Percentiles rank a stretch among this genome's conserved stretches.
These are phyloP conservation scores for Corvus hawaiiensis DNA, from an alignment of 2,113 vertebrate genomes.

Conservation along the genomic window DNA sequence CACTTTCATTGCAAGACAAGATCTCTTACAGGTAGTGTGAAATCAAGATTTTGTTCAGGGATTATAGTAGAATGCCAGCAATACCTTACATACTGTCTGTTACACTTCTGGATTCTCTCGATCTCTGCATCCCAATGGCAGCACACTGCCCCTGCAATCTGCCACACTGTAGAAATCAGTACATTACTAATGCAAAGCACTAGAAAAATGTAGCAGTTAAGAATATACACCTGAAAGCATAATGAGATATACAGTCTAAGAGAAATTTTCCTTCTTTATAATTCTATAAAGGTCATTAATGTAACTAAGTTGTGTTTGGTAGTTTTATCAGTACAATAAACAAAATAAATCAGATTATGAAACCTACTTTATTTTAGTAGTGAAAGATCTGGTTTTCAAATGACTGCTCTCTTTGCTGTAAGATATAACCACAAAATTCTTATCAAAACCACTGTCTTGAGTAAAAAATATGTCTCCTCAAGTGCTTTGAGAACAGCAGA, in stretches of 20 bases:
- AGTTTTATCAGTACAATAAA: background rate
- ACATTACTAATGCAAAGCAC: background rate
- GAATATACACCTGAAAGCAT: background rate
- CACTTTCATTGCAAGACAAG: background rate
- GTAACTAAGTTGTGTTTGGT: background rate
- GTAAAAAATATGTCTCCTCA: background rate
- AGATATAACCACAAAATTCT: background rate
- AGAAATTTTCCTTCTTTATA: background rate
- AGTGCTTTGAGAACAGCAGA: background rate
- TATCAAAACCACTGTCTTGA: background rate
- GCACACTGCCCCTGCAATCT: background rate
- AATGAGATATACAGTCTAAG: background rate
- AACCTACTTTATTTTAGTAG: background rate
- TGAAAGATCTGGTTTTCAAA: background rate
- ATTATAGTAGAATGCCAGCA: background rate
- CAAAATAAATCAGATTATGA: background rate
- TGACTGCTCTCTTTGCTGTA: background rate
- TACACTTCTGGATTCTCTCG: background rate
- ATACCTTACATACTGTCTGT: background rate
- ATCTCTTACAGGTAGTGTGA: background rate
- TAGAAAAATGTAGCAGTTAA: background rate
- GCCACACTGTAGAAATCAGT: background rate
- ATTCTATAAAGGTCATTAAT: background rate
- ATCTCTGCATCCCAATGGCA: background rate
- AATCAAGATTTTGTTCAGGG: background rate